phyloP scores from a whole-genome alignment of 2,888 invertebrate species.

The Phymatocera aterrima region DNA sequence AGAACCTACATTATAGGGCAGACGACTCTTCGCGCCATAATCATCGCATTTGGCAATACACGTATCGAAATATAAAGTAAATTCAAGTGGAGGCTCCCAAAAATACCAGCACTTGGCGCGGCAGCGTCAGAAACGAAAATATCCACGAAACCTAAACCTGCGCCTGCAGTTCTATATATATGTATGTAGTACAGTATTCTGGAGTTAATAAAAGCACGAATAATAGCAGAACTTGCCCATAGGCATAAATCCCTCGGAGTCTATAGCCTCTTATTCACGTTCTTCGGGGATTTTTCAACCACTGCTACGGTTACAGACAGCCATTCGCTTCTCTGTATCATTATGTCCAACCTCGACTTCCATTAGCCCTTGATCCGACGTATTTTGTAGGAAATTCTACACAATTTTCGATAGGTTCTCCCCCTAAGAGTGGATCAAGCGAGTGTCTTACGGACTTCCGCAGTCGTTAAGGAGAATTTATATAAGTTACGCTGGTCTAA shows the following conservation, averaged over 20 bases:
- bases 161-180: not conserved
- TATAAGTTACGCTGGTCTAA: not conserved
- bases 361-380: too few relatives aligned
- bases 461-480: not conserved
- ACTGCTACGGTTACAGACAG: too few relatives aligned
- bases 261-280: too few relatives aligned
- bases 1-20: not conserved
- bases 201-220: slow-evolving; percentile 39
- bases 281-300: not conserved
- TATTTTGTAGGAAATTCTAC: not conserved
- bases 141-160: slow-evolving; percentile 27
- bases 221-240: slow-evolving; percentile 24
- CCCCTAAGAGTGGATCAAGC: not conserved
- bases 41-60: not conserved
- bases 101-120: slow-evolving; percentile 37
- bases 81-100: slow-evolving; percentile 35
- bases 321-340: too few relatives aligned
- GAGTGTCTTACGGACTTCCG: not conserved
- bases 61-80: slow-evolving; percentile 33
- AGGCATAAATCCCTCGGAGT: too few relatives aligned
- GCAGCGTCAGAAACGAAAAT: slow-evolving; percentile 41
- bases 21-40: not conserved
- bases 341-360: too few relatives aligned
- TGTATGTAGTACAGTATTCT: not conserved
- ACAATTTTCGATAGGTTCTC: not conserved